Conservation (phyloP, 2,888 invertebrate genomes). For the Pristionchus mayeri region DNA sequence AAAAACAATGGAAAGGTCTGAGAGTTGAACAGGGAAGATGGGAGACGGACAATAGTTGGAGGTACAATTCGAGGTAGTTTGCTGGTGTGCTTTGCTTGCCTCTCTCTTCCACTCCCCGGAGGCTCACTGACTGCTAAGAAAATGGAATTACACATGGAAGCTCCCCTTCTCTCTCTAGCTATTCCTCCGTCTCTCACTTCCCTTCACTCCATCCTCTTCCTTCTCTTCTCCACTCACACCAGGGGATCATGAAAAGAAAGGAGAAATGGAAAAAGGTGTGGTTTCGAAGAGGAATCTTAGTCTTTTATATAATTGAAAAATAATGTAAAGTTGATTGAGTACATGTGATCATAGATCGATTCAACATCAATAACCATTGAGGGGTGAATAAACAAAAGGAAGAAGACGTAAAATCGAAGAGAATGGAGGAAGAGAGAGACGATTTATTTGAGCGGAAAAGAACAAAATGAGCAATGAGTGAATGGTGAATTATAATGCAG, state of each 20-base stretch:
- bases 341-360: not conserved
- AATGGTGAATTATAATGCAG: not conserved
- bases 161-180: not conserved
- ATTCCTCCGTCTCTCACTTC: not conserved
- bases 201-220: not conserved
- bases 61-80: not conserved
- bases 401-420: slow-evolving; percentile 6
- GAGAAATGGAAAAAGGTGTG: slow-evolving; percentile 1
- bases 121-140: slow-evolving; percentile 37
- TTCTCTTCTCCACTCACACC: not conserved
- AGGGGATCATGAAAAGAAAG: slow-evolving; percentile 4
- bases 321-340: not conserved
- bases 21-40: no score
- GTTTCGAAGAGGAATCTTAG: not conserved
- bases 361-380: not conserved
- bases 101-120: slow-evolving; percentile 14
- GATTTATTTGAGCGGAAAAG: not conserved
- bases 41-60: not conserved
- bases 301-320: not conserved
- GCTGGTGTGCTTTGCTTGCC: slow-evolving; percentile 5
- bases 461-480: slow-evolving; percentile 4
- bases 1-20: not conserved
- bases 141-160: slow-evolving; percentile 39
- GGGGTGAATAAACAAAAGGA: not conserved
- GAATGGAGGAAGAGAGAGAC: not conserved